Evolutionary conservation across 1,140 invertebrate species (phyloP).

Genomic region (Nebria ingens): DNA sequence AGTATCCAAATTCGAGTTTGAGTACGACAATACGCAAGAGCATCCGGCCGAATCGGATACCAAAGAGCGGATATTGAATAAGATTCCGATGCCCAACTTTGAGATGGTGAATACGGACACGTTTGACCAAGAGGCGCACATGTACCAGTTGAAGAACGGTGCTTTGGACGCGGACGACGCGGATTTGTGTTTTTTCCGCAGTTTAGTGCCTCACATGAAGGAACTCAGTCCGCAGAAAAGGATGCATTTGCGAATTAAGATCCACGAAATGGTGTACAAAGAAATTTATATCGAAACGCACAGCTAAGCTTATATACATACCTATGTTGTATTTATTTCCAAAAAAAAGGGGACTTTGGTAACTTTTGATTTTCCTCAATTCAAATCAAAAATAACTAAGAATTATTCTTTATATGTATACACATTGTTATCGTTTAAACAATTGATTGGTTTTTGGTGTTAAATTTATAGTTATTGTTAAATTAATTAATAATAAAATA

Average conservation of each 20-base stretch:
- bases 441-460: too few species aligned
- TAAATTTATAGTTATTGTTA: too few species aligned
- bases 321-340: too few species aligned
- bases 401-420: too few species aligned
- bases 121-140: not conserved
- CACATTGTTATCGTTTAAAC: too few species aligned
- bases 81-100: not conserved
- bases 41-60: not conserved
- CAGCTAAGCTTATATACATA: too few species aligned
- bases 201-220: constrained; percentile 35
- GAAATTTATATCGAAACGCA: constrained; percentile 31
- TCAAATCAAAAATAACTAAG: too few species aligned
- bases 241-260: constrained; percentile 37
- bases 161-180: constrained; percentile 32
- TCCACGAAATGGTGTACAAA: constrained; percentile 37
- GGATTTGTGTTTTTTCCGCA: constrained; percentile 37
- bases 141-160: not conserved
- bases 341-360: too few species aligned
- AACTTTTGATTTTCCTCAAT: too few species aligned
- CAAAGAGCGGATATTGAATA: not conserved
- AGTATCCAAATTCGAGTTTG: not conserved
- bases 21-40: not conserved
- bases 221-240: constrained; percentile 35
- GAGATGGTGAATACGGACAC: not conserved
- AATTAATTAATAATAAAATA: too few species aligned